Percentiles rank a stretch among this genome's conserved stretches.
phyloP scores from a whole-genome alignment of 2,888 invertebrate genomes.

The Sphaeridia pumilis region DNA sequence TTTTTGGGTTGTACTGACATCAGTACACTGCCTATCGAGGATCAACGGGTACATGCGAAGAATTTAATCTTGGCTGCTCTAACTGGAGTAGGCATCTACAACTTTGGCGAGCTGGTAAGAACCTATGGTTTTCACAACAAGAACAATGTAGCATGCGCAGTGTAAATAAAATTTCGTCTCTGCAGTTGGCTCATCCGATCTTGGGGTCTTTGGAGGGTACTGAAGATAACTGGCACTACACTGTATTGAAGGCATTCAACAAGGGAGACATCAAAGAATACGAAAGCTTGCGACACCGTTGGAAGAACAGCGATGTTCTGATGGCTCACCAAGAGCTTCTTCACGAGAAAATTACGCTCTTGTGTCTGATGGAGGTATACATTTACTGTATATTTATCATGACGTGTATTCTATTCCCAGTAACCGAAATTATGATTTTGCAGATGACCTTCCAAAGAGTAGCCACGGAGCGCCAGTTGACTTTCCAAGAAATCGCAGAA shows the following conservation, averaged over 20 bases:
- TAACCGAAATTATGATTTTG: constrained; percentile 24
- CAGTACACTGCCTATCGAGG: constrained; percentile 51
- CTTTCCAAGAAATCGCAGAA: constrained; percentile 78
- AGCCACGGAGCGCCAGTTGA: constrained; percentile 69
- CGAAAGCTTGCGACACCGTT: constrained; percentile 57
- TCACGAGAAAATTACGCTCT: constrained; percentile 82
- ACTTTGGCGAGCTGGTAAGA: constrained; percentile 80
- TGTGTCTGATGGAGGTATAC: constrained; percentile 88
- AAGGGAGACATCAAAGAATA: constrained; percentile 67
- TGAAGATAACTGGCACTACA: constrained; percentile 73
- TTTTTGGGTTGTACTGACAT: constrained; percentile 64
- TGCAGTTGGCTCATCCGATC: constrained; percentile 85
- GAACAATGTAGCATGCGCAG: neutral
- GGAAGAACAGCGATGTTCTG: constrained; percentile 72
- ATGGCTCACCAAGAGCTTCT: constrained; percentile 66
- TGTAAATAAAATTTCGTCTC: constrained; percentile 14
- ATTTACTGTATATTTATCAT: neutral
- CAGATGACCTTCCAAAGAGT: constrained; percentile 93
- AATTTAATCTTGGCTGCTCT: constrained; percentile 87
- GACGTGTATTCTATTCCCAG: neutral
- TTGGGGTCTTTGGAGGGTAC: constrained; percentile 70
- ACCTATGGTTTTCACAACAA: constrained; percentile 5
- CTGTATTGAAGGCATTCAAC: constrained; percentile 75
- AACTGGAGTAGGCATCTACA: constrained; percentile 88
- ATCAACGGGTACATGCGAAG: constrained; percentile 69